Evolutionary conservation across 2,113 vertebrate genomes (phyloP), one percentile per base, ranked within the genome.

Genomic region (Pleuronectes platessa): DNA sequence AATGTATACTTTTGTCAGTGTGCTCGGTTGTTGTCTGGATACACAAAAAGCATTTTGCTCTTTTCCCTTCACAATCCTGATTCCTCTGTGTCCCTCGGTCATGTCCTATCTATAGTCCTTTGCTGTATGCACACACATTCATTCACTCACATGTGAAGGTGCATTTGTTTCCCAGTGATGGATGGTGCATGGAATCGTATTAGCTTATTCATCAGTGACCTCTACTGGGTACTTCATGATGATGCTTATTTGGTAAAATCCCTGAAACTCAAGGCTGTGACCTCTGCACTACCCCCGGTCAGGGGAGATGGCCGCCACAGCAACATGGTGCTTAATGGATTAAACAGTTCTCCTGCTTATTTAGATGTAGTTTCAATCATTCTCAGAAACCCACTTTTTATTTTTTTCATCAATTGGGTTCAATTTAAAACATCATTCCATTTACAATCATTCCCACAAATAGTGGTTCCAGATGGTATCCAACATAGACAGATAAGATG

Each of bases 211-310:
- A 15, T 37, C 5, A 0, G 2, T 61, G 54, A 78, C 37, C 63
- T 27, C 51, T 14, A 15, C 3, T 37, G 5, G 5, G 3, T 42
- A 26, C 37, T 64, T 11, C 17, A 17, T 11, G 9, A 62, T 56
- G 35, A 42, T 68, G 20, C n/a, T 24, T 47, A 27, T 68, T 62
- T 68, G 23, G 65, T 4, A 70, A 63, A 86, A 74, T 69, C 68
- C 59, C 71, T 70, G 53, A 58, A 23, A 64, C 21, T 72, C 24
- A n/a, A 45, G 13, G 26, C 42, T 12, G 18, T 62, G 61, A 80
- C 74, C 71, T 71, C 21, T 78, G 69, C 45, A 49, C 68, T 49
- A 12, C 10, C 13, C 37, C 35, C 20, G 60, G 63, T 70, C 64
- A 60, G 26, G 26, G 40, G 24, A 71, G 35, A 74, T 9, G 10